Conservation (phyloP, 2,113 vertebrate genomes). For the Elgaria multicarinata region DNA sequence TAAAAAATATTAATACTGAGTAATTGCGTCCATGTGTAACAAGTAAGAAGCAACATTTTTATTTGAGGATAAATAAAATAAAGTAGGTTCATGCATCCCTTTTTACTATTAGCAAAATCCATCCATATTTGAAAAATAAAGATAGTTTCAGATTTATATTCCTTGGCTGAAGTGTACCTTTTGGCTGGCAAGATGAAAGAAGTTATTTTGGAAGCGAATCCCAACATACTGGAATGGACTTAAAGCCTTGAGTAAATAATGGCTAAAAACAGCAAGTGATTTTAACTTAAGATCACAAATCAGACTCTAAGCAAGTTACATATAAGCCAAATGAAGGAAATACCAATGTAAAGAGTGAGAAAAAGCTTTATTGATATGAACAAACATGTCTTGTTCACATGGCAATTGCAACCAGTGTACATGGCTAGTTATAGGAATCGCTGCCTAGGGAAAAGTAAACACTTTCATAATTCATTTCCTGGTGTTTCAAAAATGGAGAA, state of each 20-base stretch:
- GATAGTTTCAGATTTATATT: not conserved
- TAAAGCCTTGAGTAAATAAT: conserved; percentile 3
- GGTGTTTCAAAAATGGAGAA: not conserved
- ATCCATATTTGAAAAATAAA: not conserved
- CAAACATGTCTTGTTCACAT: not conserved
- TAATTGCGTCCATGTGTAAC: not conserved
- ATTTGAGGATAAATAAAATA: not conserved
- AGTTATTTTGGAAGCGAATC: conserved; percentile 13
- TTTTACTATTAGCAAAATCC: not conserved
- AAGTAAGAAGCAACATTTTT: not conserved
- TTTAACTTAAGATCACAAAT: not conserved
- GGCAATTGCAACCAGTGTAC: not conserved
- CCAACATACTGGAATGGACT: not conserved
- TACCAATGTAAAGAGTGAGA: not conserved
- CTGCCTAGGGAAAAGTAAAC: not conserved
- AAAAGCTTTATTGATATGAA: not conserved
- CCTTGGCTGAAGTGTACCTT: conserved; percentile 7
- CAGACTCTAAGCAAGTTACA: not conserved
- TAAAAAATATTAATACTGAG: not conserved
- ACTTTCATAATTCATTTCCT: not conserved
- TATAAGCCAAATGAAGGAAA: not conserved
- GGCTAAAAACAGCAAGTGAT: conserved; percentile 1
- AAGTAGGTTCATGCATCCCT: not conserved
- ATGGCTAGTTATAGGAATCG: not conserved
- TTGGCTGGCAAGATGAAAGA: not conserved